Percentiles rank a stretch among this genome's conserved stretches.
Evolutionary conservation across 2,113 vertebrate genomes (phyloP).

Genomic region (Drymodes brunneopygia): DNA sequence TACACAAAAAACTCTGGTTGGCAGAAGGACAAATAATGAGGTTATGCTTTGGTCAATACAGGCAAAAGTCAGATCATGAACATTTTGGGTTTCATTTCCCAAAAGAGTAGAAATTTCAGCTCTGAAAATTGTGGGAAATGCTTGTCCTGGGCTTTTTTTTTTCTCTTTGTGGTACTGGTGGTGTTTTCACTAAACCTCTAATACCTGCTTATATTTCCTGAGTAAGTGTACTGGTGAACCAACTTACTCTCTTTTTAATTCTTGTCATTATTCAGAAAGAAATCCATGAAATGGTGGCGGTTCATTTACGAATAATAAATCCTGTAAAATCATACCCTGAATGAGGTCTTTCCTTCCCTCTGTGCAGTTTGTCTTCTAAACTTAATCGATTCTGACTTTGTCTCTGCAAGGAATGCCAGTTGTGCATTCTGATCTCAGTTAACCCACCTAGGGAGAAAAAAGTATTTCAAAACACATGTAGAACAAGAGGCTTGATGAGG

Average conservation of each 20-base stretch:
- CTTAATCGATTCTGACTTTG: background rate
- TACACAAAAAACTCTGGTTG: rapidly evolving
- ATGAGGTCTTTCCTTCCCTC: background rate
- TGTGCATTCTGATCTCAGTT: background rate
- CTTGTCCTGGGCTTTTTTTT: background rate
- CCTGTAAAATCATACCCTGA: background rate
- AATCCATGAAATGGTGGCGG: background rate
- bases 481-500: background rate
- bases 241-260: background rate
- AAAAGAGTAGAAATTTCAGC: background rate
- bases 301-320: background rate
- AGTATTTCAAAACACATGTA: background rate
- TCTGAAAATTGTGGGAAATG: background rate
- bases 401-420: background rate
- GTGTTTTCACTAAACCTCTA: background rate
- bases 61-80: background rate
- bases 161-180: rapidly evolving
- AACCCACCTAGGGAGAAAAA: background rate
- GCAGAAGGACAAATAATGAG: background rate
- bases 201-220: background rate
- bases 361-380: conserved; percentile 4
- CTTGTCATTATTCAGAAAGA: background rate
- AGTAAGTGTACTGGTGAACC: background rate
- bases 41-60: background rate
- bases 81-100: background rate